Percentiles rank a stretch among this genome's conserved stretches.
These are phyloP conservation scores for Apostichopus japonicus DNA, from an alignment of 35 echinoderm and acorn worm genomes.

Conservation along the genomic window DNA sequence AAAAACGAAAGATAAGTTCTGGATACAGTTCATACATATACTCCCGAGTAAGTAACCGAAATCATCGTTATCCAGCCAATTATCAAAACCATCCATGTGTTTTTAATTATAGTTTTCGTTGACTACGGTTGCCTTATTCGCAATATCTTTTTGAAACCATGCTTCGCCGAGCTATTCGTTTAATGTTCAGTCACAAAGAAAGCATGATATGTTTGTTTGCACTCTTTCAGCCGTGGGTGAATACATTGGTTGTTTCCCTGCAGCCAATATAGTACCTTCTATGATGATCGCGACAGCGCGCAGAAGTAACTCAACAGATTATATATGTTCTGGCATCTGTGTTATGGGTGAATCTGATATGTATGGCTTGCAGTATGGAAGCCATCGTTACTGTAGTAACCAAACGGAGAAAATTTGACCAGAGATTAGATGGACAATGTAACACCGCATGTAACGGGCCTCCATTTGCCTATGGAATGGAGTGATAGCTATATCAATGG, in stretches of 20 bases:
- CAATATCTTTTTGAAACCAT: no score
- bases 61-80: no score
- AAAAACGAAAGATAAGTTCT: no score
- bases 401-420: neutral
- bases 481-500: neutral
- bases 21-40: no score
- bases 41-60: no score
- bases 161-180: no score
- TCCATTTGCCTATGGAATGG: neutral
- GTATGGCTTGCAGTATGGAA: neutral
- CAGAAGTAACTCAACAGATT: neutral
- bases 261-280: neutral
- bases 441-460: neutral
- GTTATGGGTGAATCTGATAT: neutral
- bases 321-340: neutral
- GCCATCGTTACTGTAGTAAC: neutral
- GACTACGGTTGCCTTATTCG: no score
- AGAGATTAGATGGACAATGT: neutral
- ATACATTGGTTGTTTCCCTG: neutral
- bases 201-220: no score
- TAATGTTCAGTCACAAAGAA: no score
- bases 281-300: neutral
- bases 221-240: neutral
- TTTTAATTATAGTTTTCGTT: no score
- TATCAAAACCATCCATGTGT: no score